Conservation (phyloP, 2,797 vertebrate species). For the Hylomyscus alleni region DNA sequence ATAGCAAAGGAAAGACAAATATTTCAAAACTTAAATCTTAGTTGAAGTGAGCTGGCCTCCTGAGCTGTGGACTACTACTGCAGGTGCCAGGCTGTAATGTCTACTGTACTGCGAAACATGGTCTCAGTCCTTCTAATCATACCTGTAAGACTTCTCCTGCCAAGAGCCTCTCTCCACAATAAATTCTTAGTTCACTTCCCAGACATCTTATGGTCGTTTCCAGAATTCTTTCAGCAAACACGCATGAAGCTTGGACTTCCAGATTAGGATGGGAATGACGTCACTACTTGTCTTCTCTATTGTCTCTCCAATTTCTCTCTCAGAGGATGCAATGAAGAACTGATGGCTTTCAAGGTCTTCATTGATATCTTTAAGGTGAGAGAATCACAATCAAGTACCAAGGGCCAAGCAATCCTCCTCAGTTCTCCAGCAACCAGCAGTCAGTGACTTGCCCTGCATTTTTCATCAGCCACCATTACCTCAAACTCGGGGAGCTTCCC, state of each 20-base stretch:
- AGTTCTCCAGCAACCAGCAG: neutral
- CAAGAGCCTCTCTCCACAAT: neutral
- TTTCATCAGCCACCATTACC: neutral
- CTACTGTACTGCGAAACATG: neutral
- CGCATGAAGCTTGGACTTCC: neutral
- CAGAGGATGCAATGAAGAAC: neutral
- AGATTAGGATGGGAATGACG: neutral
- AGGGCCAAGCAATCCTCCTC: neutral
- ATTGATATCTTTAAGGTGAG: neutral
- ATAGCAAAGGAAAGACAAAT: neutral
- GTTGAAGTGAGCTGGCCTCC: neutral
- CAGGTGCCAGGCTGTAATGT: neutral
- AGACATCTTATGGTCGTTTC: neutral
- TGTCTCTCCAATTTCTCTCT: neutral
- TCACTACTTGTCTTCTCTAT: neutral
- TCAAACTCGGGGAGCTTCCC: neutral
- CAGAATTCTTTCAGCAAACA: neutral
- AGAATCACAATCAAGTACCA: neutral
- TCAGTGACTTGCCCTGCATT: neutral
- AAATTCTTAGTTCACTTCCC: neutral
- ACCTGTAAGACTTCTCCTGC: neutral
- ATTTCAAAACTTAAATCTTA: neutral
- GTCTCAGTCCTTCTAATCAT: rapidly evolving
- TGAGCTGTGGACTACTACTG: rapidly evolving
- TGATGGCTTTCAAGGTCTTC: neutral